Percentiles rank a stretch among this genome's conserved stretches.
These are phyloP conservation scores for Saxidomus purpurata DNA, from an alignment of 1,140 invertebrate species.

Conservation along the genomic window DNA sequence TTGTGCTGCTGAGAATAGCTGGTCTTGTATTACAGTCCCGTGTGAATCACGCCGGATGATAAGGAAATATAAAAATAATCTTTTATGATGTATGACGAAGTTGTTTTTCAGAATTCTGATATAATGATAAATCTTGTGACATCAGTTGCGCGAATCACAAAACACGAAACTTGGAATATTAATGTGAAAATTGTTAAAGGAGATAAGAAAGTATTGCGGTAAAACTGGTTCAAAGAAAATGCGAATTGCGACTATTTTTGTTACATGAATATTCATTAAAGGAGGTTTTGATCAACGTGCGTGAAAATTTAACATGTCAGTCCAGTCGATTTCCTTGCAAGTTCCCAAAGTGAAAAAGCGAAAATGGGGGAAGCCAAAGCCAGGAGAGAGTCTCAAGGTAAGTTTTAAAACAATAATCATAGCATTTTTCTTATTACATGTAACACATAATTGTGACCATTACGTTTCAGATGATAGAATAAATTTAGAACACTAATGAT, in stretches of 20 bases:
- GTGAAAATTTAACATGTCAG: slow-evolving; percentile 8
- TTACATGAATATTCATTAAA: background rate
- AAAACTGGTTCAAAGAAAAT: background rate
- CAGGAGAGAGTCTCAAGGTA: slow-evolving; percentile 58
- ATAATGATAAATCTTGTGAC: background rate
- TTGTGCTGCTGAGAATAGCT: background rate
- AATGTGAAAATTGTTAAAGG: background rate
- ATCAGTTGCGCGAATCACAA: background rate
- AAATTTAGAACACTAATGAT: no score
- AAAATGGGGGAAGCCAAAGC: slow-evolving; percentile 58
- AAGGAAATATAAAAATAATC: background rate
- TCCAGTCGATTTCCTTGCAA: slow-evolving; percentile 49
- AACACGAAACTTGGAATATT: background rate
- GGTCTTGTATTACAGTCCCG: background rate
- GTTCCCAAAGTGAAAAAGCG: slow-evolving; percentile 55
- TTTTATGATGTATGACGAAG: background rate
- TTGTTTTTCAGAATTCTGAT: background rate
- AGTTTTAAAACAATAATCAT: background rate
- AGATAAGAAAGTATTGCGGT: background rate
- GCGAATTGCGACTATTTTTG: background rate
- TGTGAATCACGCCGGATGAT: background rate
- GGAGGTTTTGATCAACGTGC: background rate
- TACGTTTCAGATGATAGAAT: no score
- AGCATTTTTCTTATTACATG: no score
- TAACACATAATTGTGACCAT: no score